phyloP scores from a whole-genome alignment of 2,797 vertebrate species.

The Tokudaia tokunoshimensis region DNA sequence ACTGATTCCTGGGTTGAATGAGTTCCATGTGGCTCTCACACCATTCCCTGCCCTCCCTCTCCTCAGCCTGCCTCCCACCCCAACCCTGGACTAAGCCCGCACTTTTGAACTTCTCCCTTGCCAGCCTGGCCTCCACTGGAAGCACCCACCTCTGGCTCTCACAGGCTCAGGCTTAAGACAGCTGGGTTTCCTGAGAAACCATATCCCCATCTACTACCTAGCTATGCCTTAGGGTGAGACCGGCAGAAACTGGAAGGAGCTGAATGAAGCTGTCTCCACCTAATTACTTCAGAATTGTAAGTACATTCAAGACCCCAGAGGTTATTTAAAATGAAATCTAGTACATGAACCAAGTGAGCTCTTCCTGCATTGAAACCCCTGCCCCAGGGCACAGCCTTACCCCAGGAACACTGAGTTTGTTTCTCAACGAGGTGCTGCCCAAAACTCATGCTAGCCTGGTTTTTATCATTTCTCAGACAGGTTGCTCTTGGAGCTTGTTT shows the following conservation, averaged over 20 bases:
- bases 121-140: background rate
- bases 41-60: background rate
- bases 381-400: background rate
- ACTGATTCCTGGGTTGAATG: background rate
- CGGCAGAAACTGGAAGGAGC: background rate
- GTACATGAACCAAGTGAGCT: background rate
- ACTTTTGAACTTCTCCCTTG: background rate
- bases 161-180: background rate
- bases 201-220: no score
- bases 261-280: background rate
- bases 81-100: background rate
- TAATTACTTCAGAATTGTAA: background rate
- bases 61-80: background rate
- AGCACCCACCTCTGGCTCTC: background rate
- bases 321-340: slow-evolving; percentile 30
- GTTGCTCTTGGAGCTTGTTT: background rate
- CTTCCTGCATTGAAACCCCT: background rate
- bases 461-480: background rate
- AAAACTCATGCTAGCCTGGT: background rate
- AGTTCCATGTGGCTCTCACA: background rate
- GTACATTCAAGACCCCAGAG: background rate
- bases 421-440: background rate
- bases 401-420: background rate
- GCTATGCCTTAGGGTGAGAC: background rate
- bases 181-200: background rate